These are phyloP conservation scores for Tetraneura akinire DNA, from an alignment of 1,140 invertebrate genomes.

Conservation along the genomic window DNA sequence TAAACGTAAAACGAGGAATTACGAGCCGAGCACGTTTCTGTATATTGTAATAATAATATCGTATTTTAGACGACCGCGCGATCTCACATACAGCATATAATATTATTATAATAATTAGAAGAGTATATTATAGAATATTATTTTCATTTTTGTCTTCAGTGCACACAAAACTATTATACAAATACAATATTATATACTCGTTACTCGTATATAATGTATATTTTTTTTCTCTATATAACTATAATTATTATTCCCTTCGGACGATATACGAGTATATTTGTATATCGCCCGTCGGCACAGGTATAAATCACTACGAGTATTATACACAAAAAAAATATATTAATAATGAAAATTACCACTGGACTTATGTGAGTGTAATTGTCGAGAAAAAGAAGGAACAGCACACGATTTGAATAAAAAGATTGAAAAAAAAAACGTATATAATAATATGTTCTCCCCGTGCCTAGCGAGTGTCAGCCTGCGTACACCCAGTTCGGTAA, in stretches of 20 bases:
- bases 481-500: conserved; percentile 25
- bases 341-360: conserved; percentile 1
- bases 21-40: neutral
- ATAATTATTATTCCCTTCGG: conserved; percentile 45
- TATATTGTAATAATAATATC: neutral
- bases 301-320: conserved; percentile 38
- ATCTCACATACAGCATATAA: neutral
- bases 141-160: neutral
- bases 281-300: conserved; percentile 8
- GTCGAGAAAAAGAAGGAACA: conserved; percentile 19
- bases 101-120: neutral
- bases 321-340: neutral
- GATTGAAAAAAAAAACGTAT: conserved; percentile 2
- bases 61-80: neutral
- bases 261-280: neutral
- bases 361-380: conserved; percentile 3
- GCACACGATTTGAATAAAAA: conserved; percentile 38
- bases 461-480: conserved; percentile 36
- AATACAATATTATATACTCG: too few relatives aligned
- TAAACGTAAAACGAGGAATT: neutral
- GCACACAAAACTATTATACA: neutral
- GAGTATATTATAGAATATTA: too few relatives aligned
- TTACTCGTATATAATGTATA: conserved; percentile 22
- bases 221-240: conserved; percentile 29
- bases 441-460: too few relatives aligned